These are phyloP conservation scores for Quiscalus mexicanus DNA, from an alignment of 2,113 vertebrate species.

Conservation along the genomic window DNA sequence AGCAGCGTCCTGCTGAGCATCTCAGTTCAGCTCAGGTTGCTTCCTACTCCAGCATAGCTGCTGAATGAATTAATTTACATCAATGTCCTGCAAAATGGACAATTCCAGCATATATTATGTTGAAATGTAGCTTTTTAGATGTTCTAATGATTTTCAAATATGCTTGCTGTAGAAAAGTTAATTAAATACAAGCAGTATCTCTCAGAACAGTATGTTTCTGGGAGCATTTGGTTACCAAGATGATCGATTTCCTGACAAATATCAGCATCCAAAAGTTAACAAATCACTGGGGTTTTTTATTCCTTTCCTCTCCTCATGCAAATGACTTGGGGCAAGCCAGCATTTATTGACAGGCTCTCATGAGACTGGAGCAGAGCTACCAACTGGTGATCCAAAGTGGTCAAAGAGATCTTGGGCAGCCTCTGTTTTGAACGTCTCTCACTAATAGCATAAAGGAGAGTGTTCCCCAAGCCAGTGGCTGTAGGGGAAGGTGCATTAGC, in stretches of 20 bases:
- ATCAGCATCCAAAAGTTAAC: background rate
- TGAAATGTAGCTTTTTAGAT: constrained; percentile 26
- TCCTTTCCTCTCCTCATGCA: background rate
- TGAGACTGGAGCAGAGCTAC: background rate
- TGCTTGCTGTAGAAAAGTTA: constrained; percentile 26
- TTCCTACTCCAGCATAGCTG: background rate
- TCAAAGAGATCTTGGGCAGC: background rate
- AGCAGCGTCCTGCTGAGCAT: background rate
- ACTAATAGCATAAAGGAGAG: background rate
- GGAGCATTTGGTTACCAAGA: background rate
- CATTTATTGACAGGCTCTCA: background rate
- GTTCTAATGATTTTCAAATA: constrained; percentile 45
- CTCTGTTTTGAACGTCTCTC: background rate
- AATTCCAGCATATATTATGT: background rate
- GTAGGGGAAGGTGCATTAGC: background rate
- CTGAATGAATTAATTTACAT: constrained; percentile 40
- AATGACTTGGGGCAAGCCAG: background rate
- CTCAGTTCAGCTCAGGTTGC: constrained; percentile 31
- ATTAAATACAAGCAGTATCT: constrained; percentile 56
- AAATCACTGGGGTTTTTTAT: background rate
- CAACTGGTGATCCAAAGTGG: background rate
- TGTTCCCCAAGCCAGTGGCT: background rate
- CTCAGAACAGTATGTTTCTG: background rate
- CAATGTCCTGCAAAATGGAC: background rate
- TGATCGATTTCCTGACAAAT: constrained; percentile 34